Base-by-base conservation (phyloP, 2,888 invertebrate genomes). In the Caenorhabditis drosophilae region DNA sequence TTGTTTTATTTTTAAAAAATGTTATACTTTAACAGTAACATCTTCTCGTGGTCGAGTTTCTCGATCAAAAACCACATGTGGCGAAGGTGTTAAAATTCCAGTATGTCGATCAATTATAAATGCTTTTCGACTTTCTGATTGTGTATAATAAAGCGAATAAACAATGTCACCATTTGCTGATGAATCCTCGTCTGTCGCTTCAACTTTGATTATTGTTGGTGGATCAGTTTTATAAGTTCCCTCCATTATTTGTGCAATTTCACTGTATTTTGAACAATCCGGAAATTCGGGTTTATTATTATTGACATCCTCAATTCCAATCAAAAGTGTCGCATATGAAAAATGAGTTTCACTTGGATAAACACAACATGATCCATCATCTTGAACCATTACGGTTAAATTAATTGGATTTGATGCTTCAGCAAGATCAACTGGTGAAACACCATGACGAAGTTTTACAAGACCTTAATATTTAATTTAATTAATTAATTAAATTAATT, bases 321-420 rank as follows among this genome's bases (percentile, higher is more conserved):
- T 73, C 7, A 75, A 47, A 15, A 82, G 75, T 1, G 64, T 78
- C 7, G 81, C 82, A 6, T 49, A 67, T 20, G 70, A 62, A 7
- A 67, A 50, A 55, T 82, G 80, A 0, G 45, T 44, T 4, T 46
- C 52, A n/a, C 60, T 60, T 9, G 62, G 46, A 35, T 62, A 67
- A 20, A 42, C 58, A 84, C 97, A 98, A 84, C 97, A 98, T 1
- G 92, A 91, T 0, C 97, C 97, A 84, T 98, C 97, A 84, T 98
- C 98, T 87, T 92, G 89, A 2, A 97, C 97, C 0, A 95, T 94
- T 9, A 98, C 94, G 84, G 96, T 97, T 58, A 98, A 85, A 4
- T 80, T 81, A 64, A 85, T 85, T 1, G 78, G 77, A 9, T 78
- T 73, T 1, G 73, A 75, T 4, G 60, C 45, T 31, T 72, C 60